These are phyloP conservation scores for Zaprionus kolodkinae DNA, from an alignment of 1,140 invertebrate genomes.

Conservation along the genomic window DNA sequence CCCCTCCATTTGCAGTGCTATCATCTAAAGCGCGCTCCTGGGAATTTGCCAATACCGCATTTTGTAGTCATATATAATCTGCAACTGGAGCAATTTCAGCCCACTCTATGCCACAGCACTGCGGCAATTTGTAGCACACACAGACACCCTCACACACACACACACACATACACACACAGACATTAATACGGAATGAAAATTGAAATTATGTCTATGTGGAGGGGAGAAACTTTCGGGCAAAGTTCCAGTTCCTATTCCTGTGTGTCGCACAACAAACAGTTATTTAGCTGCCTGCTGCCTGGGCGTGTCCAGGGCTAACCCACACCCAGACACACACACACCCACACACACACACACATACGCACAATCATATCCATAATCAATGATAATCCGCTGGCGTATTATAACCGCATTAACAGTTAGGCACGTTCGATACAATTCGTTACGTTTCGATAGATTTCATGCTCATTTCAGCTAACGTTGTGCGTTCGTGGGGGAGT, in stretches of 20 bases:
- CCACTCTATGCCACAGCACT: constrained; percentile 44
- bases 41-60: constrained; percentile 81
- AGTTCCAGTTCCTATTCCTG: constrained; percentile 24
- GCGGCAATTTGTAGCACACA: constrained; percentile 67
- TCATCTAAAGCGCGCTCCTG: constrained; percentile 76
- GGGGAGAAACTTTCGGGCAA: neutral
- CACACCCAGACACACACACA: constrained; percentile 14
- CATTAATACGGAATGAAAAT: constrained; percentile 81
- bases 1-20: constrained; percentile 61
- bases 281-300: constrained; percentile 41
- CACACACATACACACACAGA: constrained; percentile 42
- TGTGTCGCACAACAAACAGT: constrained; percentile 62
- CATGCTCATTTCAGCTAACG: constrained; percentile 70
- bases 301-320: constrained; percentile 46
- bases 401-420: constrained; percentile 83
- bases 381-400: constrained; percentile 81
- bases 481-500: neutral
- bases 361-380: constrained; percentile 64
- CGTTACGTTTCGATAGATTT: constrained; percentile 79
- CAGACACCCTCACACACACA: constrained; percentile 34
- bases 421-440: constrained; percentile 80
- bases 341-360: constrained; percentile 3
- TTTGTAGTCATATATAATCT: constrained; percentile 75
- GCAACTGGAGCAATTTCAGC: constrained; percentile 5
- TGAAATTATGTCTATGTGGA: constrained; percentile 76